Percentiles rank a stretch among this genome's conserved stretches.
These are phyloP conservation scores for Acronicta psi DNA, from an alignment of 2,888 invertebrate genomes.

Conservation along the genomic window DNA sequence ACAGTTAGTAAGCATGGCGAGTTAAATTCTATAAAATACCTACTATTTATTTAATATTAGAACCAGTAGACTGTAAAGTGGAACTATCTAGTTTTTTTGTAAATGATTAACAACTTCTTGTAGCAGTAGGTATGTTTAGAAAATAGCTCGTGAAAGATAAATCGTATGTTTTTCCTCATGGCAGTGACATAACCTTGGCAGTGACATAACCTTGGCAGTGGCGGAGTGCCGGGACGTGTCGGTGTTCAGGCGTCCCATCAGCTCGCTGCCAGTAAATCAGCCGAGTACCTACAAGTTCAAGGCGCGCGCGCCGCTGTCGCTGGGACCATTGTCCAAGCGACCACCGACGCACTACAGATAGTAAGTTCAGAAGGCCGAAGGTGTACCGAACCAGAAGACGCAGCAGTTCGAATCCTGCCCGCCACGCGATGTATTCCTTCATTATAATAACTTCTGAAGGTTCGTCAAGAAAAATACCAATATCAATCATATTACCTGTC, in stretches of 20 bases:
- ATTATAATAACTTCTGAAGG: too few relatives aligned
- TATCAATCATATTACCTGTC: too few relatives aligned
- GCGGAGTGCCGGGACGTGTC: background rate
- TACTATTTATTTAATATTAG: too few relatives aligned
- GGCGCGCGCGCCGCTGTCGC: constrained; percentile 11
- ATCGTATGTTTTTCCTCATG: background rate
- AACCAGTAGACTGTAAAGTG: too few relatives aligned
- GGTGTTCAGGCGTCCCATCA: background rate
- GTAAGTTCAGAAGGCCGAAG: constrained; percentile 6
- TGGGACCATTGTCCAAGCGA: background rate
- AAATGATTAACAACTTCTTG: background rate
- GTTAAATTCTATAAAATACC: too few relatives aligned
- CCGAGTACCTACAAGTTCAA: constrained; percentile 32
- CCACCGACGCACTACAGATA: background rate
- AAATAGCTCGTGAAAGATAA: background rate
- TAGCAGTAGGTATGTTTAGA: background rate
- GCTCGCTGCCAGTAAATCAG: constrained; percentile 9
- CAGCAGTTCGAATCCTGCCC: too few relatives aligned
- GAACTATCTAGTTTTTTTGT: background rate
- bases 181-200: constrained; percentile 14
- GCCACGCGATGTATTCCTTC: too few relatives aligned
- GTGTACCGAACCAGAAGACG: too few relatives aligned
- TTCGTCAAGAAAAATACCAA: too few relatives aligned
- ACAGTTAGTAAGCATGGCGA: too few relatives aligned
- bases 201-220: too few relatives aligned